phyloP scores from a whole-genome alignment of 2,888 invertebrate genomes.

The Lycocerus yunnanus region DNA sequence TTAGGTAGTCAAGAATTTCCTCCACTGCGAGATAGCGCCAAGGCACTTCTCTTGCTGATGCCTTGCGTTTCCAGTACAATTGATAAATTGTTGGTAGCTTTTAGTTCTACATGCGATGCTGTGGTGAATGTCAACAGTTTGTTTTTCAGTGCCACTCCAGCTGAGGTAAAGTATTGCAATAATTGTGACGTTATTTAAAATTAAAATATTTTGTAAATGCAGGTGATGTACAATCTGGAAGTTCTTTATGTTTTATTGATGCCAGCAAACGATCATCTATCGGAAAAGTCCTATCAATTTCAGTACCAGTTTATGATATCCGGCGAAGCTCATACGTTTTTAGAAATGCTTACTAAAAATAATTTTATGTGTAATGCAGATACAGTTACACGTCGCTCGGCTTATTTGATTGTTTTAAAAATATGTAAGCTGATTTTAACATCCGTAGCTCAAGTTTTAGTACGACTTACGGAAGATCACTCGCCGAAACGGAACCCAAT shows the following conservation, averaged over 20 bases:
- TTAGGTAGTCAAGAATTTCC: constrained; percentile 83
- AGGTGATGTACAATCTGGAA: constrained; percentile 73
- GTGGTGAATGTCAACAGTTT: constrained; percentile 63
- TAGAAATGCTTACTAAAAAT: constrained; percentile 83
- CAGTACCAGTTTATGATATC: constrained; percentile 71
- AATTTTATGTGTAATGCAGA: constrained; percentile 82
- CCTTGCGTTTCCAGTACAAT: constrained; percentile 67
- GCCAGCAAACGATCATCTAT: constrained; percentile 81
- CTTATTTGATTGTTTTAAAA: constrained; percentile 85
- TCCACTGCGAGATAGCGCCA: constrained; percentile 81
- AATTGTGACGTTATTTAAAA: constrained; percentile 10
- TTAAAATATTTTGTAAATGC: constrained; percentile 39
- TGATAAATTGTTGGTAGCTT: constrained; percentile 62
- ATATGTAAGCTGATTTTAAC: constrained; percentile 88
- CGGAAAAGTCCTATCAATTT: constrained; percentile 74
- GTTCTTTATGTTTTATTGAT: constrained; percentile 84
- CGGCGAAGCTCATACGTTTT: constrained; percentile 68
- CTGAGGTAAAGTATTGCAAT: constrained; percentile 63
- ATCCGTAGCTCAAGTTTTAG: constrained; percentile 81
- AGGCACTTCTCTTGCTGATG: constrained; percentile 77
- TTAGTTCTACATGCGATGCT: constrained; percentile 53
- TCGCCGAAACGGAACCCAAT: constrained; percentile 49
- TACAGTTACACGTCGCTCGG: constrained; percentile 69
- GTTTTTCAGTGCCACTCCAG: constrained; percentile 73
- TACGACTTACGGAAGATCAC: constrained; percentile 55